Conservation (phyloP, 2,888 invertebrate species). For the Agrotis clavis region DNA sequence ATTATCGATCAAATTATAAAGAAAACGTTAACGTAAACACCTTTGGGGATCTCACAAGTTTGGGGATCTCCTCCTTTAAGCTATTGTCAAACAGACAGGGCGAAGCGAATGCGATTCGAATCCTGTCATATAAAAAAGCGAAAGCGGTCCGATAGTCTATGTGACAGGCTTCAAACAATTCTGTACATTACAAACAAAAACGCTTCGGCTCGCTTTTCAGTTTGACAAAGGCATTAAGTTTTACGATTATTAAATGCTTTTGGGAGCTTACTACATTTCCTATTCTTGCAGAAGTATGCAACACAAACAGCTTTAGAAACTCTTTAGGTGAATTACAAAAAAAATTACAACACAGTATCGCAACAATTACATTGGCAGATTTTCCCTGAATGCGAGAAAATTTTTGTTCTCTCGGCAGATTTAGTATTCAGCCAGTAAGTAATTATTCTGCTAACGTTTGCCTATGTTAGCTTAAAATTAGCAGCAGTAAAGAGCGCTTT, state of each 20-base stretch:
- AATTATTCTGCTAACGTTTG: slow-evolving; percentile 1
- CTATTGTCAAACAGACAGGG: too few species aligned
- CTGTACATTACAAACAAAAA: too few species aligned
- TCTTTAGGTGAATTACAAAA: background rate
- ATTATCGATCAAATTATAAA: background rate
- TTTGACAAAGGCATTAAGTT: too few species aligned
- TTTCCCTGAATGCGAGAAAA: background rate
- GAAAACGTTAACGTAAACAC: background rate
- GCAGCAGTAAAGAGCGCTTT: slow-evolving; percentile 18
- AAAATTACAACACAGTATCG: too few species aligned
- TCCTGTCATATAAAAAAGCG: too few species aligned
- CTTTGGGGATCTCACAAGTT: background rate
- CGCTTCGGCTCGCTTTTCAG: too few species aligned
- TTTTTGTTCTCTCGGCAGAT: background rate
- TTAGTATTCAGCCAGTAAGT: background rate
- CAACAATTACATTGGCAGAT: too few species aligned
- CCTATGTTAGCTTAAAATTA: slow-evolving; percentile 28
- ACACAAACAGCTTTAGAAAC: background rate
- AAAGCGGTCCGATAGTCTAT: too few species aligned
- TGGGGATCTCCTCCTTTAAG: background rate
- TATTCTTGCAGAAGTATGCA: background rate
- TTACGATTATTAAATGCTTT: background rate
- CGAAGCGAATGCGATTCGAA: too few species aligned
- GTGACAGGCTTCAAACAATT: too few species aligned
- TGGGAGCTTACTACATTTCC: too few species aligned